These are phyloP conservation scores for Florisuga fusca DNA, from an alignment of 2,797 vertebrate genomes.

Conservation along the genomic window DNA sequence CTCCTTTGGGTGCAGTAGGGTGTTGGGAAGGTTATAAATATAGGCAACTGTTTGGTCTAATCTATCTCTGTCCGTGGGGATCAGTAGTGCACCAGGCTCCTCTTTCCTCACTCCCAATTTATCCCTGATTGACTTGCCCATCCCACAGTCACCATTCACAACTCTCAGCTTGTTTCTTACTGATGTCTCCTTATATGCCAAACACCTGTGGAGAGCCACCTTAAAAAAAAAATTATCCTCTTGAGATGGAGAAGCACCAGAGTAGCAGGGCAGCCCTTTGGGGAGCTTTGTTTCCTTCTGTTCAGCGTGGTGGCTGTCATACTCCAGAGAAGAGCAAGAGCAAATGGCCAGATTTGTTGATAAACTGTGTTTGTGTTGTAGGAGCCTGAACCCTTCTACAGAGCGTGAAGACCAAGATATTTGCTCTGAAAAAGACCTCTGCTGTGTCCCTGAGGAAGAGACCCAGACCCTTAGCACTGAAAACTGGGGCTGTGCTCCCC, in stretches of 20 bases:
- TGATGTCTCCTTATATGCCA: neutral
- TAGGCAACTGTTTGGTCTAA: constrained; percentile 47
- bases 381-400: neutral
- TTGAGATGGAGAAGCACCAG: neutral
- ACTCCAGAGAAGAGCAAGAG: neutral
- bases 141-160: constrained; percentile 39
- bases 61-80: neutral
- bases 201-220: neutral
- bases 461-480: neutral
- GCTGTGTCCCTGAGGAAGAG: neutral
- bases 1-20: constrained; percentile 6
- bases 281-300: neutral
- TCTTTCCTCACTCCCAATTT: constrained; percentile 25
- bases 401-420: neutral
- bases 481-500: neutral
- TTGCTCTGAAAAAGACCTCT: neutral
- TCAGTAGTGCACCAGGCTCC: constrained; percentile 1
- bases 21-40: constrained; percentile 60
- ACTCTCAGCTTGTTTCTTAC: neutral
- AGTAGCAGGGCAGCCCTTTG: neutral
- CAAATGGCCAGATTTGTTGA: neutral
- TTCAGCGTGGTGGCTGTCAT: neutral
- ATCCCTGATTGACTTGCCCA: constrained; percentile 39
- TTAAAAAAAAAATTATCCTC: neutral
- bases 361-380: neutral